Base-by-base conservation (phyloP, 2,888 invertebrate genomes). In the Crioceris asparagi region DNA sequence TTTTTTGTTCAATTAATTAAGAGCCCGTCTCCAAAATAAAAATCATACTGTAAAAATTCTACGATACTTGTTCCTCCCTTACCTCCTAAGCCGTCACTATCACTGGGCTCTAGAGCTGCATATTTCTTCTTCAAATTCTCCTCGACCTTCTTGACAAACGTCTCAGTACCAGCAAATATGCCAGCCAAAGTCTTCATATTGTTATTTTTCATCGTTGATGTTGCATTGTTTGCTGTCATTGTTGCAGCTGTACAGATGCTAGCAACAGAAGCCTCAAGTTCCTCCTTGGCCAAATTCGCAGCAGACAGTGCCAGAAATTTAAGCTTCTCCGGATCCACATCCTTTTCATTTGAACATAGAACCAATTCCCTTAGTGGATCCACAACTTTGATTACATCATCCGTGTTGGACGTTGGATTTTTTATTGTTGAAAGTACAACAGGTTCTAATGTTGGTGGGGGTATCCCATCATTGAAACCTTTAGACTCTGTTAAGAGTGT, bases 291-390 rank as follows among this genome's bases (percentile, higher is more conserved):
- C 29, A 79, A 56, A 49, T 76, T 69, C 0, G 77, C 73, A 1
- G 81, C 79, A 40, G 74, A 70, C 27, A 66, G 64, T 0, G 81
- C 82, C 43, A 81, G 57, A 17, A 65, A 64, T 47, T 69, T 70
- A 18, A 81, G 54, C 18, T 72, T 68, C 2, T 68, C 63, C 4
- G 61, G 55, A 35, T 65, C 66, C 21, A 60, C 60, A 3, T 60
- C 48, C 7, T 58, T 61, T 17, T 62, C 63, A 45, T 75, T 73
- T 1, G 74, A 68, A 49, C 74, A 63, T 5, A 73, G 53, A 16
- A 83, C 70, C 17, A 83, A 61, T 52, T 81, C 79, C 23, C 74
- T 66, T 15, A 82, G 57, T 10, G 75, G 79, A 62, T 82, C 81
- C 10, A 59, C 54, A 7, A 47, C 32, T 45, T 43, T 37, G 25